A percentile compares a stretch with the other conserved stretches of the same genome.
These are phyloP conservation scores for Phenganax stokvisi DNA, from an alignment of 92 coral and sea anemone species.

Conservation along the genomic window DNA sequence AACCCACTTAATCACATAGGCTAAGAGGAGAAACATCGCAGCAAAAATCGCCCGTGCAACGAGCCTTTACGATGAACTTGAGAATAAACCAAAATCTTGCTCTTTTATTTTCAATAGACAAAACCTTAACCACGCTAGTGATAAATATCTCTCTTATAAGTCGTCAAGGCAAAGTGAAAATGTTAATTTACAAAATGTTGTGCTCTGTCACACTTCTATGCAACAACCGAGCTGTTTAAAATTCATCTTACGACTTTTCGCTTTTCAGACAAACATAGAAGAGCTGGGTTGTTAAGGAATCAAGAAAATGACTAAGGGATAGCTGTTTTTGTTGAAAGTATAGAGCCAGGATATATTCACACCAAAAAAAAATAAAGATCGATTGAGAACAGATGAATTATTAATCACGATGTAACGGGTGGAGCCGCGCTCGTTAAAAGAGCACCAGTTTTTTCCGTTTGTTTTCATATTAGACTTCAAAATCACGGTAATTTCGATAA, in stretches of 20 bases:
- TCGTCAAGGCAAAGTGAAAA: not conserved
- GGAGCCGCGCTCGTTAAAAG: slow-evolving; percentile 24
- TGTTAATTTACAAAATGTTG: not conserved
- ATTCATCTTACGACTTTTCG: not conserved
- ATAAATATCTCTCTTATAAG: not conserved
- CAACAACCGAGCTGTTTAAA: not conserved
- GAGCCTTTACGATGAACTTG: not conserved
- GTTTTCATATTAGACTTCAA: slow-evolving; percentile 29
- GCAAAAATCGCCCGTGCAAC: not conserved
- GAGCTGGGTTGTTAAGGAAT: not conserved
- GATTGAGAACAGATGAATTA: slow-evolving; percentile 15
- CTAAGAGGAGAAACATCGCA: no score
- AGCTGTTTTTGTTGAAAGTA: not conserved
- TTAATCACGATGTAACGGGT: slow-evolving; percentile 28
- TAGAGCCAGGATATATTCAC: not conserved
- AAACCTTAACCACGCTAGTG: not conserved
- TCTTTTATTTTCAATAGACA: not conserved
- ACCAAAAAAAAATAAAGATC: not conserved
- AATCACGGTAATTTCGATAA: slow-evolving; percentile 33
- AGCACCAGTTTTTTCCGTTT: slow-evolving; percentile 39
- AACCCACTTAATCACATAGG: no score
- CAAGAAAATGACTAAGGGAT: not conserved
- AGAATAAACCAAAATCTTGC: not conserved
- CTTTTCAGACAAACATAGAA: not conserved
- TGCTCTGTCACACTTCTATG: slow-evolving; percentile 3